Base-by-base conservation (phyloP, 2,888 invertebrate species). In the Escarpia spicata region DNA sequence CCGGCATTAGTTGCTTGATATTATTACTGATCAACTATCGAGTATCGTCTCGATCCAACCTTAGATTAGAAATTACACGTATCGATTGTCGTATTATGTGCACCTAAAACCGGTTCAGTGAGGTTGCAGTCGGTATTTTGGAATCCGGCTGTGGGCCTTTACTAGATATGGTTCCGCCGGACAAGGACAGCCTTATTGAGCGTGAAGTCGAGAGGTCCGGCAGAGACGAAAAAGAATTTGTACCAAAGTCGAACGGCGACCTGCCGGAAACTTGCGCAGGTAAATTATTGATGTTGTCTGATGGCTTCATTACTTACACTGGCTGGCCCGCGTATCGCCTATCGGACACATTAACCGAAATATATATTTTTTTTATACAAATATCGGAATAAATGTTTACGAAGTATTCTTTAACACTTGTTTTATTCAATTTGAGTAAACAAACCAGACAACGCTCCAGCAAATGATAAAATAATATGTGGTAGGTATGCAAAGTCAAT, bases 111-210 rank as follows among this genome's bases (percentile, higher is more conserved):
- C 75, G 75, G 75, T 75, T 75, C 75, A 19, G 75, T 75, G 75
- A 75, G 52, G 9, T 52, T 12, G 52, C 9, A 52, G 75, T 75
- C n/a, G 75, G 75, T 75, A 75, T 75, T 75, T 75, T 75, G 75
- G 75, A 75, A 75, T 26, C 75, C 75, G 19, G 75, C 75, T 75
- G 75, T 75, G 75, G 75, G 75, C 15, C 75, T 75, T 3, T 75
- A 75, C 75, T 75, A 75, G 75, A 75, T 75, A 75, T 75, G 75
- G n/a, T 75, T 75, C 19, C 75, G 19, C 75, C 75, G 75, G 75
- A 75, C 26, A 75, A 15, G 26, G 26, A 75, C 26, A 75, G n/a
- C 19, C 75, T 75, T 75, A 75, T 75, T 75, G 75, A 75, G 26
- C 75, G 75, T 15, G 75, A n/a, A 19, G 19, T 4, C 75, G 26